Percentiles rank a stretch among this genome's conserved stretches.
phyloP scores from a whole-genome alignment of 1,140 invertebrate genomes.

The Ephestia elutella region DNA sequence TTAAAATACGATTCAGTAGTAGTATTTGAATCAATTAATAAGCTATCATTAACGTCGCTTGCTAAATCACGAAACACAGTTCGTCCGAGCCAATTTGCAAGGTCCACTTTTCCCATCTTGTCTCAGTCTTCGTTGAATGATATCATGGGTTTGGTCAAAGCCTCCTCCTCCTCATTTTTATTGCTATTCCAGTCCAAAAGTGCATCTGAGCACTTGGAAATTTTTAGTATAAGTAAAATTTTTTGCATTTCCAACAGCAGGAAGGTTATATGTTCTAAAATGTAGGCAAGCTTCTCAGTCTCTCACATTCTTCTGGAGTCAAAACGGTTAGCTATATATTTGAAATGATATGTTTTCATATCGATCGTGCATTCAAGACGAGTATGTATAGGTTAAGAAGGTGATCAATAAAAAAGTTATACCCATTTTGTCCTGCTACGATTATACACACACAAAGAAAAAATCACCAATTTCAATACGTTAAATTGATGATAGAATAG shows the following conservation, averaged over 20 bases:
- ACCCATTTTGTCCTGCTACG: too few relatives aligned
- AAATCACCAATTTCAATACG: too few relatives aligned
- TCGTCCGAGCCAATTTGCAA: slow-evolving; percentile 77
- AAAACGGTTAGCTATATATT: slow-evolving; percentile 75
- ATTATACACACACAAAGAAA: too few relatives aligned
- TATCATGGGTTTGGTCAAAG: slow-evolving; percentile 73
- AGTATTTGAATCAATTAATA: slow-evolving; percentile 14
- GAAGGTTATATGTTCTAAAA: slow-evolving; percentile 71
- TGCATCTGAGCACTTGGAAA: slow-evolving; percentile 71
- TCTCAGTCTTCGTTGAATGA: slow-evolving; percentile 69
- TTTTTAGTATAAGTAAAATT: slow-evolving; percentile 59
- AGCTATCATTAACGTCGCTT: slow-evolving; percentile 70
- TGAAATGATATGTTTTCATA: slow-evolving; percentile 73
- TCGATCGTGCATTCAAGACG: slow-evolving; percentile 68
- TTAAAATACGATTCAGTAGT: slow-evolving; percentile 25
- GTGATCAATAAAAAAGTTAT: too few relatives aligned
- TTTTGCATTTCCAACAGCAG: slow-evolving; percentile 65
- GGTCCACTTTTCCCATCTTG: slow-evolving; percentile 74
- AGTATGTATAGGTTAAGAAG: background rate
- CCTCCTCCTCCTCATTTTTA: slow-evolving; percentile 61
- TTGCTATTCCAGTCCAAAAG: slow-evolving; percentile 76
- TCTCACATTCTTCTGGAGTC: slow-evolving; percentile 72
- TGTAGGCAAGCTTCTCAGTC: slow-evolving; percentile 75
- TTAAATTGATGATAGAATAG: too few relatives aligned
- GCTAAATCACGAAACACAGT: slow-evolving; percentile 75